Percentiles rank a stretch among this genome's conserved stretches.
These are phyloP conservation scores for Eristalis pertinax DNA, from an alignment of 2,888 invertebrate genomes.

Conservation along the genomic window DNA sequence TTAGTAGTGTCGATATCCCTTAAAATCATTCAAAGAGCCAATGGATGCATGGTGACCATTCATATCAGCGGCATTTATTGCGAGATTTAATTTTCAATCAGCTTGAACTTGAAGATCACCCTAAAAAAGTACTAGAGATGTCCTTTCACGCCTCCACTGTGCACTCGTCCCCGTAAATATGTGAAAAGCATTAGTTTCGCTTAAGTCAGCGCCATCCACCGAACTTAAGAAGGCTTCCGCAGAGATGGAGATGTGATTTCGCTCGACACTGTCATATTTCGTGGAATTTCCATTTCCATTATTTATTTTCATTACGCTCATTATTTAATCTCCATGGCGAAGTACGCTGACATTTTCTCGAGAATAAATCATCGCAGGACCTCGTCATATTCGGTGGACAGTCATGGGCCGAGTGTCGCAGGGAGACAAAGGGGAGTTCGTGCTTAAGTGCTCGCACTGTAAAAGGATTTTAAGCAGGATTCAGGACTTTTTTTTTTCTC, in stretches of 20 bases:
- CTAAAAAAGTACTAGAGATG: neutral
- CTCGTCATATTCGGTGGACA: conserved; percentile 65
- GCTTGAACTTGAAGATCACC: neutral
- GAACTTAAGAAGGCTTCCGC: neutral
- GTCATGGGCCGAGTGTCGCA: conserved; percentile 38
- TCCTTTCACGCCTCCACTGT: neutral
- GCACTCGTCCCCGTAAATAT: neutral
- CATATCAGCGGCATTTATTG: too few relatives aligned
- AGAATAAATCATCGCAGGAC: conserved; percentile 62
- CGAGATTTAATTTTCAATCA: too few relatives aligned
- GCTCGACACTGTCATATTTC: conserved; percentile 31
- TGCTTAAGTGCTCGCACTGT: conserved; percentile 70
- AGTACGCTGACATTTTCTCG: conserved; percentile 59
- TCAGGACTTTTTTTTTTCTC: conserved; percentile 16
- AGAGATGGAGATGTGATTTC: neutral
- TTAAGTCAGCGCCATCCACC: neutral
- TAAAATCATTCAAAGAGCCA: too few relatives aligned
- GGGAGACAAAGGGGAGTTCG: conserved; percentile 63
- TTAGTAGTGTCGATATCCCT: too few relatives aligned
- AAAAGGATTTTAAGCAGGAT: conserved; percentile 68
- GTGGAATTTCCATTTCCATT: conserved; percentile 56
- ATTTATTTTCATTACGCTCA: conserved; percentile 69
- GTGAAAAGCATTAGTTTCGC: neutral
- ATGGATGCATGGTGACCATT: too few relatives aligned
- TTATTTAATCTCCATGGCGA: conserved; percentile 57